Evolutionary conservation across 1,140 invertebrate genomes (phyloP), one percentile per base, ranked within the genome.

Genomic region (Lordiphosa collinella): DNA sequence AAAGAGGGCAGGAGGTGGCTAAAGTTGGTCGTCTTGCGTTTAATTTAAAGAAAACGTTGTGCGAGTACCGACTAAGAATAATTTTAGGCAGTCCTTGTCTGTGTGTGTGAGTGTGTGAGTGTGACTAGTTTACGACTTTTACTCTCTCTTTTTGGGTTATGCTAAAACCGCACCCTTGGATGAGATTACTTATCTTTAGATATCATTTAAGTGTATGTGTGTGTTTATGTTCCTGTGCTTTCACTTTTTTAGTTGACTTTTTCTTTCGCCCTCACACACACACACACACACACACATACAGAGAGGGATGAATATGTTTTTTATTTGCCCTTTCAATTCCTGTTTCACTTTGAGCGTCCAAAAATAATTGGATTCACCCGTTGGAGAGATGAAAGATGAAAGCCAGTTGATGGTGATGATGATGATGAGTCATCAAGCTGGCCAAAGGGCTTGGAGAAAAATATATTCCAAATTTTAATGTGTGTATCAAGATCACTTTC

Each of bases 171-270:
- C 75, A 75, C 75, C 76, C 75, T 75, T 52, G 72, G 57, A 48
- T 40, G 56, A 75, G 75, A 80, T 80, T 80, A 80, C 76, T 80
- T 80, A 80, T 80, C 75, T 80, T 80, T 70, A 72, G 47, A 82
- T 80, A 75, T 80, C 60, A 80, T 80, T 80, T 80, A 74, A 80
- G 82, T 79, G 80, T 79, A 64, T 49, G 38, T 46, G n/a, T 32
- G 36, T 49, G 32, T 57, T 32, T 57, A 40, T 51, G n/a, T 60
- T 64, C 46, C 48, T 47, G 49, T 65, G 61, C 55, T 59, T 37
- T 44, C 32, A 38, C 48, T 46, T 65, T 60, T 52, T 46, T 53
- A 48, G 48, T 36, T 36, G 53, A 50, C 60, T 66, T 47, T 16
- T 36, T 13, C 32, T 36, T 44, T 6, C 7, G 18, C n/a, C 40